Evolutionary conservation across 2,797 vertebrate species (phyloP).

Genomic region (Xenops minutus): DNA sequence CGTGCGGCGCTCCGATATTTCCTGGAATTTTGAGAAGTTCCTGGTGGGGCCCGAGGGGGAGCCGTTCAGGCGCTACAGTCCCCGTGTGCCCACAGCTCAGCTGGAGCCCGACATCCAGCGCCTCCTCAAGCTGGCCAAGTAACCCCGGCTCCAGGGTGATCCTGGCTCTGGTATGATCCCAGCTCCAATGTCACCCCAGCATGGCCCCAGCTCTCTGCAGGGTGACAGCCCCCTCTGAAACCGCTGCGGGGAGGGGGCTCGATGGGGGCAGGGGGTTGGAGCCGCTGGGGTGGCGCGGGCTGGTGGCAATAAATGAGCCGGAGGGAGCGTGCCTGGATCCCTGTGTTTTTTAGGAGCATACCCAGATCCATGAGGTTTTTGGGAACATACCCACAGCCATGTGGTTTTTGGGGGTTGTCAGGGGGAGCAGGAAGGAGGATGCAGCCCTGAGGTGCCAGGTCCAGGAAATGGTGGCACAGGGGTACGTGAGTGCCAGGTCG

Average conservation of each 20-base stretch:
- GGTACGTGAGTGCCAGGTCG: fast-evolving
- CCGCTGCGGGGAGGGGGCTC: conserved; percentile 70
- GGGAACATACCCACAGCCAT: fast-evolving
- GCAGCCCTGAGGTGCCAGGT: not conserved
- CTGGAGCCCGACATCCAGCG: conserved; percentile 94
- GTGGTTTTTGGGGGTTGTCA: fast-evolving
- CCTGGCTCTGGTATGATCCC: not conserved
- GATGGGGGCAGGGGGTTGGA: conserved; percentile 78
- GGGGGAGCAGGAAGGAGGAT: not conserved
- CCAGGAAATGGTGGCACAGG: not conserved
- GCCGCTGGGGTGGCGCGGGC: fast-evolving
- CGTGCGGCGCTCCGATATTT: conserved; percentile 85
- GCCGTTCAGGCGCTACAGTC: conserved; percentile 95
- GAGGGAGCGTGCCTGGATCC: not conserved
- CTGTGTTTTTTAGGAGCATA: not conserved
- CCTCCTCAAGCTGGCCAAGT: conserved; percentile 92
- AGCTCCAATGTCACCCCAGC: not conserved
- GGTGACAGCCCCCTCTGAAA: conserved; percentile 88
- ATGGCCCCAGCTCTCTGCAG: conserved; percentile 80
- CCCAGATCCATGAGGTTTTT: fast-evolving
- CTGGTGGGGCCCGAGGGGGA: conserved; percentile 94
- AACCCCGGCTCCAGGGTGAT: not conserved
- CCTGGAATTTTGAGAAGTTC: conserved; percentile 99
- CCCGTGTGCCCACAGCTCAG: conserved; percentile 82
- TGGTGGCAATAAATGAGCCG: conserved; percentile 66